Percentiles rank a stretch among this genome's conserved stretches.
Conservation (phyloP, 2,797 vertebrate species). For the Lindbergichthys nudifrons region DNA sequence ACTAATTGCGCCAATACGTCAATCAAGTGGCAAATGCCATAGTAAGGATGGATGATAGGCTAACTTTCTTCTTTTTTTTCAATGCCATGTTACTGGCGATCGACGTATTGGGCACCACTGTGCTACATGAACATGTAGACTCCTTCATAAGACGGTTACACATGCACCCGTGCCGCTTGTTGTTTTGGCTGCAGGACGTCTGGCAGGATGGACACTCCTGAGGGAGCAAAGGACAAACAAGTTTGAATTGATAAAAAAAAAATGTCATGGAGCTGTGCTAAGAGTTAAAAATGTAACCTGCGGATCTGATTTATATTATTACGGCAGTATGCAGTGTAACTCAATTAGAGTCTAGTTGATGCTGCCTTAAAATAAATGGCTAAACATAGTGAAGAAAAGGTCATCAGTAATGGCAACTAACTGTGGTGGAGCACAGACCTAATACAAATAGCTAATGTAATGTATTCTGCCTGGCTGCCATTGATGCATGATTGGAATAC, state of each 20-base stretch:
- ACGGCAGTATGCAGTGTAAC: neutral
- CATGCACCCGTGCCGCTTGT: neutral
- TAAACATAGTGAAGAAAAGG: neutral
- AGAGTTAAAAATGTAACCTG: neutral
- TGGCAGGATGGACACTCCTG: neutral
- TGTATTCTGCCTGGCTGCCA: neutral
- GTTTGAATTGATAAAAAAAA: neutral
- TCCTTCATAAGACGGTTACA: conserved; percentile 7
- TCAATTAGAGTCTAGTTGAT: conserved; percentile 3
- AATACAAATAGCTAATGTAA: neutral
- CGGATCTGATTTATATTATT: neutral
- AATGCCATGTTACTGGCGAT: too few species aligned
- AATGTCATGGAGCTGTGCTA: neutral
- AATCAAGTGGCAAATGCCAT: too few species aligned
- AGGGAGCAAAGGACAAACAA: neutral
- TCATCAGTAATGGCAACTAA: neutral
- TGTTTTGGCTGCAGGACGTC: neutral
- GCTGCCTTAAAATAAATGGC: conserved; percentile 8
- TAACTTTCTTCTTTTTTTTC: too few species aligned
- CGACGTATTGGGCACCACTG: too few species aligned
- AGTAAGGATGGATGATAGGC: too few species aligned
- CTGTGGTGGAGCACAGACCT: neutral
- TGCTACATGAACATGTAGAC: neutral
- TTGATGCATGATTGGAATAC: neutral
- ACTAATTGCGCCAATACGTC: too few species aligned